These are phyloP conservation scores for Zosterops pallidus DNA, from an alignment of 2,113 vertebrate species.

Conservation along the genomic window DNA sequence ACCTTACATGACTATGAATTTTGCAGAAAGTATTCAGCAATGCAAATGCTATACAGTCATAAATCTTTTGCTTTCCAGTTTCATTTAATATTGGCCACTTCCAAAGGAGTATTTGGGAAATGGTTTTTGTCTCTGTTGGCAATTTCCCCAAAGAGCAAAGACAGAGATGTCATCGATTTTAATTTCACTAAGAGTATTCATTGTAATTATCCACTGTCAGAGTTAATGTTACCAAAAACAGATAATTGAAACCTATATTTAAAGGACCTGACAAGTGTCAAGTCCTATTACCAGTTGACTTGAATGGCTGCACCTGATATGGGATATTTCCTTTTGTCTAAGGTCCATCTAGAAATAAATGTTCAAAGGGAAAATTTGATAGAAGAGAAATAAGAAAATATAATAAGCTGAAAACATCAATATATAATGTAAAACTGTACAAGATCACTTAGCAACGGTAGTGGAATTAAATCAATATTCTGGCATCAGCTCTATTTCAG, in stretches of 20 bases:
- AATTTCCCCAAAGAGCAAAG: background rate
- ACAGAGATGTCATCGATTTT: background rate
- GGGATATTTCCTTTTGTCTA: background rate
- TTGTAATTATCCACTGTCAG: background rate
- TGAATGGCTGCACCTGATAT: background rate
- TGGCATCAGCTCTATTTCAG: constrained; percentile 45
- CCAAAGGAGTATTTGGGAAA: background rate
- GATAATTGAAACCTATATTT: constrained; percentile 29
- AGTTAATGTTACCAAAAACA: background rate
- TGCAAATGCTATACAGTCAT: background rate
- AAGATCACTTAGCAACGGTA: background rate
- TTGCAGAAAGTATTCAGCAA: background rate
- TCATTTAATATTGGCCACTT: background rate
- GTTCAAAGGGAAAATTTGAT: background rate
- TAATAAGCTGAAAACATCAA: background rate
- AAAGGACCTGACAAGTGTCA: constrained; percentile 43
- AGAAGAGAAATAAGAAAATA: background rate
- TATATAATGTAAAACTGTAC: background rate
- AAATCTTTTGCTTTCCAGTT: background rate
- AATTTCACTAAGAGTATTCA: background rate
- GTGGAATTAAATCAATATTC: constrained; percentile 49
- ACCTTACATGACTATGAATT: background rate
- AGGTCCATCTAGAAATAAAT: background rate
- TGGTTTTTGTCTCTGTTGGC: background rate
- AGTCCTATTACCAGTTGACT: constrained; percentile 15